phyloP scores from a whole-genome alignment of 37 sponge, comb jelly and placozoan genomes.

The Spongilla lacustris region DNA sequence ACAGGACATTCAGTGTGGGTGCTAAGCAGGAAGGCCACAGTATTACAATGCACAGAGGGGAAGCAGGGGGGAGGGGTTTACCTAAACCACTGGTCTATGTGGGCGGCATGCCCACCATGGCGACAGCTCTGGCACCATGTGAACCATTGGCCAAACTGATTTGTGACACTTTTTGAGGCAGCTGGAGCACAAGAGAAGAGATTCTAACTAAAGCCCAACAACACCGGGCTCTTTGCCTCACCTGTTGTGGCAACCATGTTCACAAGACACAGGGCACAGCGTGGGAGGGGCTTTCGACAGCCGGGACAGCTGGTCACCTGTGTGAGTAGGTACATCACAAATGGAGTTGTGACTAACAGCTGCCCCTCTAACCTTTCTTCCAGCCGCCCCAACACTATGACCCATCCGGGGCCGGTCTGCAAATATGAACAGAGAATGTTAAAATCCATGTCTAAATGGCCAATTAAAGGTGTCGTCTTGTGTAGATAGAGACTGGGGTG shows the following conservation, averaged over 20 bases:
- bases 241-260: slow-evolving; percentile 69
- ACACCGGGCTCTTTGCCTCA: neutral
- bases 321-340: neutral
- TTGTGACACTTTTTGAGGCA: neutral
- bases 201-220: neutral
- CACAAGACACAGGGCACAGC: slow-evolving; percentile 84
- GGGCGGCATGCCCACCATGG: slow-evolving; percentile 88
- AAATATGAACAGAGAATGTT: neutral
- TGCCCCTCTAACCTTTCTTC: slow-evolving; percentile 2
- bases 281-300: slow-evolving; percentile 89
- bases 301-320: slow-evolving; percentile 81
- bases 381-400: neutral
- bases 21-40: slow-evolving; percentile 24
- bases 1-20: slow-evolving; percentile 83
- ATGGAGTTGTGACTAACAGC: neutral
- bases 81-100: slow-evolving; percentile 89
- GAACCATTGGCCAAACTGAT: slow-evolving; percentile 83
- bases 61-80: slow-evolving; percentile 13
- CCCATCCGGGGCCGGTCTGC: neutral
- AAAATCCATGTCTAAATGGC: too few relatives aligned
- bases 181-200: neutral
- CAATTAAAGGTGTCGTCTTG: neutral
- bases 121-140: slow-evolving; percentile 93
- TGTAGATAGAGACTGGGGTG: neutral
- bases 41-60: neutral